Percentiles rank a stretch among this genome's conserved stretches.
Conservation (phyloP, 2,797 vertebrate species). For the Sebastes iracundus region DNA sequence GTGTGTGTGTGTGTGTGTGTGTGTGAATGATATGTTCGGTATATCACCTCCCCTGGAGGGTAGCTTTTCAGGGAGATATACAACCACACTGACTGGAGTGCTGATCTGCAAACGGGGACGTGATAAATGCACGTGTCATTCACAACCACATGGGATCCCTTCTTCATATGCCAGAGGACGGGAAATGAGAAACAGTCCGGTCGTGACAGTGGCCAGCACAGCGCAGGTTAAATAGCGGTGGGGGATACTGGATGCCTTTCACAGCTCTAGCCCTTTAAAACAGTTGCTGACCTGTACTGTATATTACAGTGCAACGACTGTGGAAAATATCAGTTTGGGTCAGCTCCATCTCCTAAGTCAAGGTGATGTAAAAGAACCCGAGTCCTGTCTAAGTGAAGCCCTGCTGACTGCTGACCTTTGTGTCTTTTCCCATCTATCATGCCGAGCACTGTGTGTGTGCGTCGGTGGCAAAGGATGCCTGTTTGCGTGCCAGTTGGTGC, state of each 20-base stretch:
- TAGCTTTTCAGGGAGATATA: conserved; percentile 69
- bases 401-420: conserved; percentile 80
- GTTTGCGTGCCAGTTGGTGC: conserved; percentile 52
- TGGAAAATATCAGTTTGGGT: conserved; percentile 65
- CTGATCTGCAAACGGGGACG: conserved; percentile 74
- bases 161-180: conserved; percentile 45
- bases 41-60: conserved; percentile 42
- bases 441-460: conserved; percentile 8
- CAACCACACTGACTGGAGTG: conserved; percentile 64
- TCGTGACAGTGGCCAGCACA: not conserved
- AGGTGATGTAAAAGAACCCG: conserved; percentile 79
- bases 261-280: conserved; percentile 52
- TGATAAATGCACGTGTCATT: conserved; percentile 72
- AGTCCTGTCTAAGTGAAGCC: conserved; percentile 77
- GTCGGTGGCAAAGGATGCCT: conserved; percentile 31
- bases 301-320: conserved; percentile 43
- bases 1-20: conserved; percentile 9
- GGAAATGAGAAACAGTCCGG: conserved; percentile 23
- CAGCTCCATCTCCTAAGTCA: conserved; percentile 74
- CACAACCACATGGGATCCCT: conserved; percentile 63
- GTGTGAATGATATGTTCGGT: conserved; percentile 38
- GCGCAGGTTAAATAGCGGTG: conserved; percentile 18
- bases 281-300: conserved; percentile 64
- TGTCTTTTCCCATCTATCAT: conserved; percentile 78
- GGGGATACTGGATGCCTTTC: conserved; percentile 19